Evolutionary conservation across 2,797 vertebrate genomes (phyloP).

Genomic region (Sebastes oblongus): DNA sequence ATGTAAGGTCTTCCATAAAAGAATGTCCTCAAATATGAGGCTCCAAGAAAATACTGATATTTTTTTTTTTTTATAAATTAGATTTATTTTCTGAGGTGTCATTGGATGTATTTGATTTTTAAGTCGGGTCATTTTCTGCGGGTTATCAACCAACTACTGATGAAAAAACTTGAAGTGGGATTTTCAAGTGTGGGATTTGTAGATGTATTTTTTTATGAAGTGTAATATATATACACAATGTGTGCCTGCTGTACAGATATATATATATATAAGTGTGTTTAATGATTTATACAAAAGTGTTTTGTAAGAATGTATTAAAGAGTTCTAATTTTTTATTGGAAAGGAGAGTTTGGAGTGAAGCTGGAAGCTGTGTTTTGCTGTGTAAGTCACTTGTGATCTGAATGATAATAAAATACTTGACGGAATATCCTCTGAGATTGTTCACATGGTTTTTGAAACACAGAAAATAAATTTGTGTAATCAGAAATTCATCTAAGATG

Average conservation of each 20-base stretch:
- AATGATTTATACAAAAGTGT: slow-evolving; percentile 59
- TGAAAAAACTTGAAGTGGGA: slow-evolving; percentile 68
- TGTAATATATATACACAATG: slow-evolving; percentile 68
- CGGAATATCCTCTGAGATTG: not conserved
- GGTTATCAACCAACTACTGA: slow-evolving; percentile 60
- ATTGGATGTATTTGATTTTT: slow-evolving; percentile 30
- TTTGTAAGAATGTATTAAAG: slow-evolving; percentile 61
- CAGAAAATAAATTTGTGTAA: not conserved
- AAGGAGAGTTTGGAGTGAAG: slow-evolving; percentile 39
- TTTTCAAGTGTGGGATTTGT: slow-evolving; percentile 59
- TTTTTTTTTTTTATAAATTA: not conserved
- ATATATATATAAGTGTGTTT: slow-evolving; percentile 36
- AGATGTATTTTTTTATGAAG: slow-evolving; percentile 50
- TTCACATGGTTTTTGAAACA: not conserved
- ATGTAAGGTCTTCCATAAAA: slow-evolving; percentile 41
- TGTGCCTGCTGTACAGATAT: slow-evolving; percentile 65
- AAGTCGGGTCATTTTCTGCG: slow-evolving; percentile 20
- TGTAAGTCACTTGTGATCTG: slow-evolving; percentile 72
- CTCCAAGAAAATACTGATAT: not conserved
- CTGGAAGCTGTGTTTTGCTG: slow-evolving; percentile 66
- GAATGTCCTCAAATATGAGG: slow-evolving; percentile 24
- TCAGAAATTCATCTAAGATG: not conserved
- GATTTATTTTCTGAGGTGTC: slow-evolving; percentile 43
- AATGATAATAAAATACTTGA: slow-evolving; percentile 60
- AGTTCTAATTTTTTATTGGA: slow-evolving; percentile 56